Percentiles rank a stretch among this genome's conserved stretches.
Conservation (phyloP, 2,797 vertebrate species). For the Choloepus didactylus region DNA sequence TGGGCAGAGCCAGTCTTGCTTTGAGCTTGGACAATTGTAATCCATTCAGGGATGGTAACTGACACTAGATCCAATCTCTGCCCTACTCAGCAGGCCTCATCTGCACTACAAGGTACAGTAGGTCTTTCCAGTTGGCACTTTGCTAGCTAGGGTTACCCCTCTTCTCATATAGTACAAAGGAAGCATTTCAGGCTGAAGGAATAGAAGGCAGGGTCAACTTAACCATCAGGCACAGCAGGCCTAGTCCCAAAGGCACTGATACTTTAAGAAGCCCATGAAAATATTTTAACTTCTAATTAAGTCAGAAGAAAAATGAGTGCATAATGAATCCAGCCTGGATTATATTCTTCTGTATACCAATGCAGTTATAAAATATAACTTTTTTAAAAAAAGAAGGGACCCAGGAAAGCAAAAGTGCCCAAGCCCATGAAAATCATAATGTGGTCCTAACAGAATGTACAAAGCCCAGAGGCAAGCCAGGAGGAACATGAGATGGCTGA, state of each 20-base stretch:
- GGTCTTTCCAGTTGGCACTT: not conserved
- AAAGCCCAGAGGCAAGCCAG: not conserved
- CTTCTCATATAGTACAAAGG: not conserved
- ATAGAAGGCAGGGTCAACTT: not conserved
- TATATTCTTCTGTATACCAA: not conserved
- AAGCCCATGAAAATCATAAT: not conserved
- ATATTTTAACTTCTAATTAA: constrained; percentile 46
- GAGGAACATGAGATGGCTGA: not conserved
- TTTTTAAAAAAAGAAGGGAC: not conserved
- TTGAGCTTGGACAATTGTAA: not conserved
- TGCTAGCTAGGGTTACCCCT: not conserved
- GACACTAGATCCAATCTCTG: not conserved
- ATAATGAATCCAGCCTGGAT: not conserved
- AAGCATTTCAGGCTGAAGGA: not conserved
- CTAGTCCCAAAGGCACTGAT: too few relatives aligned
- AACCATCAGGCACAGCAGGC: not conserved
- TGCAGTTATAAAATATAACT: not conserved
- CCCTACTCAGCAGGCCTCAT: not conserved
- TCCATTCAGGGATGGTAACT: not conserved
- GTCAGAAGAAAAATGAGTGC: constrained; percentile 15
- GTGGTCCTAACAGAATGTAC: not conserved
- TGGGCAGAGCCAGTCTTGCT: not conserved
- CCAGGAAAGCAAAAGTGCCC: not conserved
- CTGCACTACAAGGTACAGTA: not conserved
- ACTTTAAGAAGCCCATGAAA: not conserved